Evolutionary conservation across 2,797 vertebrate species (phyloP).

Genomic region (Cyprinella venusta): DNA sequence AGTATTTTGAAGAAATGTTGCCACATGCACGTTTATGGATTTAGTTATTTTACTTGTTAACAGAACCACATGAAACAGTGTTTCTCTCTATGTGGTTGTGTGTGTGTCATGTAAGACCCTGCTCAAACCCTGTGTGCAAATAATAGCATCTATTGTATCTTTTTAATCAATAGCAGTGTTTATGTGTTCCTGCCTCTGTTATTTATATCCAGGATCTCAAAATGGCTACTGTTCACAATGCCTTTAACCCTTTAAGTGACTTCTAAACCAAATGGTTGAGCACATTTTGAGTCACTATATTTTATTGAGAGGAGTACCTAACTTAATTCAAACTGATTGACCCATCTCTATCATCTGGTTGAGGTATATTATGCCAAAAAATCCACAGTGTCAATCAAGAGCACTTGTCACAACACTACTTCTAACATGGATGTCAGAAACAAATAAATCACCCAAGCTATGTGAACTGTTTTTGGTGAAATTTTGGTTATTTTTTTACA

Average conservation of each 20-base stretch:
- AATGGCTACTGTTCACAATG: background rate
- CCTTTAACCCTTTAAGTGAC: background rate
- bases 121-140: background rate
- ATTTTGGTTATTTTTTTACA: too few species aligned
- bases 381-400: too few species aligned
- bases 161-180: background rate
- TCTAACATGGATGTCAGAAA: too few species aligned
- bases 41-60: background rate
- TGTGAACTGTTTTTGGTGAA: too few species aligned
- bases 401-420: too few species aligned
- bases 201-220: constrained; percentile 8
- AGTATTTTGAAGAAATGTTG: background rate
- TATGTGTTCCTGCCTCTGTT: background rate
- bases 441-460: too few species aligned
- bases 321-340: too few species aligned
- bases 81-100: background rate
- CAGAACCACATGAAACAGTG: background rate
- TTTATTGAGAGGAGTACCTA: too few species aligned
- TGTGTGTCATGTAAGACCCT: background rate
- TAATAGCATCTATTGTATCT: constrained; percentile 21
- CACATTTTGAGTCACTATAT: too few species aligned
- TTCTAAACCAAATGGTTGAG: too few species aligned
- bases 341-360: too few species aligned
- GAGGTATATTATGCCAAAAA: too few species aligned
- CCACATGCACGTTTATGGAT: background rate